These are phyloP conservation scores for Rhabdophis nuchalis DNA, from an alignment of 2,797 vertebrate genomes.

Conservation along the genomic window DNA sequence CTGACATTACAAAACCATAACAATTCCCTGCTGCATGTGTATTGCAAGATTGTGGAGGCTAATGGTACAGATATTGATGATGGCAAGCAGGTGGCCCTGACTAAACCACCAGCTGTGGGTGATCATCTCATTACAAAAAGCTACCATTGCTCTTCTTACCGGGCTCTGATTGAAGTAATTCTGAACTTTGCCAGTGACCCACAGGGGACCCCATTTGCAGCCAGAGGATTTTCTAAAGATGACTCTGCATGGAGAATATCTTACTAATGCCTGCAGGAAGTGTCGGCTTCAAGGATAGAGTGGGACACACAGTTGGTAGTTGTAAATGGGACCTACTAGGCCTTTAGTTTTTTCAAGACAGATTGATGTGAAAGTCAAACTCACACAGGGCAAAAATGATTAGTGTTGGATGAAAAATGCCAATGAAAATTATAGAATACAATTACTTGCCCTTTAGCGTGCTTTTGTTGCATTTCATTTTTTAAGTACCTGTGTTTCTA, in stretches of 20 bases:
- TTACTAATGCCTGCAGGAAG: background rate
- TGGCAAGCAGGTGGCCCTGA: background rate
- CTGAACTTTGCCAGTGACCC: background rate
- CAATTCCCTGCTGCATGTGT: background rate
- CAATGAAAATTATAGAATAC: background rate
- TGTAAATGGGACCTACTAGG: background rate
- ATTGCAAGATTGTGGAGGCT: background rate
- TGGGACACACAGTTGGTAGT: background rate
- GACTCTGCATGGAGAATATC: background rate
- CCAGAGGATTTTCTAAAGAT: background rate
- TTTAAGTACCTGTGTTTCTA: background rate
- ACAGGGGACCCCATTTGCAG: background rate
- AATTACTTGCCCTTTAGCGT: background rate
- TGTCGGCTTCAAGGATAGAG: background rate
- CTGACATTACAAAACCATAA: background rate
- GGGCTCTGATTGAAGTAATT: background rate
- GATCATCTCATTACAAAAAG: background rate
- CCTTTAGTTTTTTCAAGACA: background rate
- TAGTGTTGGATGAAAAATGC: background rate
- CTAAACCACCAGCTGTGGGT: background rate
- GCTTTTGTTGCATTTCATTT: background rate
- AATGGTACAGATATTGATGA: background rate
- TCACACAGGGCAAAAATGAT: background rate
- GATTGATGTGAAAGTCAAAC: background rate
- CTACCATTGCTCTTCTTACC: background rate